Evolutionary conservation across 92 coral and sea anemone genomes (phyloP), one percentile per base, ranked within the genome.

Genomic region (Scolanthus callimorphus): DNA sequence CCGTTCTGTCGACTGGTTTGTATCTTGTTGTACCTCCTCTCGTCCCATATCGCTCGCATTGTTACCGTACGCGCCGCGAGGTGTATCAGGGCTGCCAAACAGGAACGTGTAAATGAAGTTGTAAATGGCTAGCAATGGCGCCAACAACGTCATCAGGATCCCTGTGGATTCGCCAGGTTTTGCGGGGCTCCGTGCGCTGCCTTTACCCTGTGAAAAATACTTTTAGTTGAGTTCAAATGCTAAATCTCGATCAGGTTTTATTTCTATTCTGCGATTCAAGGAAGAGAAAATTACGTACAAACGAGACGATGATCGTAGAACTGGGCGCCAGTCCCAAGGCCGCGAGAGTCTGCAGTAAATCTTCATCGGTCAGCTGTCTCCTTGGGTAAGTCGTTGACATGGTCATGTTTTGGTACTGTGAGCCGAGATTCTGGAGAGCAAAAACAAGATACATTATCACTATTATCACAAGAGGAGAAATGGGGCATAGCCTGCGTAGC

Each of bases 261-360:
- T 34, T 15, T 34, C 43, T 34, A 34, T 6, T 15, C 43, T 34
- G 9, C 9, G 9, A 6, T 34, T 15, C 43, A 34, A 6, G 43
- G 6, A 34, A 34, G 9, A 6, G 43, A 8, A 3, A 4, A 19
- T 17, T 22, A 60, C 98, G 63, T 76, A 92, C 98, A 62, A 79
- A 44, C 11, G 88, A 79, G 37, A 92, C 88, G 22, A 92, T 69
- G 19, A 92, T 62, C 39, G 96, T 85, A 29, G 96, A 80, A 59
- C 98, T 92, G 3, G 98, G 98, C 29, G 79, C 87, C 52, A 92
- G 82, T 46, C 89, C 86, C 31, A 92, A 74, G 15, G 85, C 89
- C 25, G 65, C 59, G 55, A 92, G 63, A 28, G 84, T 58, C 77
- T 69, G 83, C 43, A 63, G 52, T 70, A 80, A 71, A 56, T 88